Conservation (phyloP, 1,140 invertebrate species). For the Globodera rostochiensis region DNA sequence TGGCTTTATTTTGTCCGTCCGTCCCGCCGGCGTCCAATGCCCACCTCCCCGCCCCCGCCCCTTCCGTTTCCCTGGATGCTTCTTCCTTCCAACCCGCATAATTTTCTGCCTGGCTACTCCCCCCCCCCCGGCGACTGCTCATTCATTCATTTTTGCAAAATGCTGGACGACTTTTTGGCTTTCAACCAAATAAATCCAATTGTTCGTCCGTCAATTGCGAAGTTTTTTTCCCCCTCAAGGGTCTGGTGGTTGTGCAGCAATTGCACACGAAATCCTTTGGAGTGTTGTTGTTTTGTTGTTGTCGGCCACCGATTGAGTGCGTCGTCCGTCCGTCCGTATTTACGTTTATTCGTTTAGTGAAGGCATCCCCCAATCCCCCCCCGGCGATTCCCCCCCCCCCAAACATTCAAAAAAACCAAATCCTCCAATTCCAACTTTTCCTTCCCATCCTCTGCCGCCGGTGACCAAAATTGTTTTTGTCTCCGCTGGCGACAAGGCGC, state of each 20-base stretch:
- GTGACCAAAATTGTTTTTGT: conserved; percentile 12
- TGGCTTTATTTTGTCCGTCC: not conserved
- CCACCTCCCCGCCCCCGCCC: not conserved
- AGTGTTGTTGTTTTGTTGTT: not conserved
- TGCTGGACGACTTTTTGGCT: not conserved
- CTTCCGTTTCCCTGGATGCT: conserved; percentile 13
- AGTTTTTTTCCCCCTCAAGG: not conserved
- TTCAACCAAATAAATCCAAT: not conserved
- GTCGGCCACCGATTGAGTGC: not conserved
- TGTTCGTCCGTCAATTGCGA: not conserved
- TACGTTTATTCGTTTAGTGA: not conserved
- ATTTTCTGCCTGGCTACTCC: conserved; percentile 8
- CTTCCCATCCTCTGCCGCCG: not conserved
- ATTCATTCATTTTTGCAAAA: conserved; percentile 8
- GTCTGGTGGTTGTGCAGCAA: not conserved
- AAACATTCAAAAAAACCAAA: too few species aligned
- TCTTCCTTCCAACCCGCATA: conserved; percentile 11
- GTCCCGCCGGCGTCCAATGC: not conserved
- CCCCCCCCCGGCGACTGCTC: not conserved
- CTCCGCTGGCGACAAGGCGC: conserved; percentile 16
- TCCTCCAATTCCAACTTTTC: not conserved
- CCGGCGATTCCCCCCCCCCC: not conserved
- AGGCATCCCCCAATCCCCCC: not conserved
- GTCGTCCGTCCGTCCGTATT: not conserved
- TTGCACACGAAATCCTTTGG: not conserved